Conservation (phyloP, 2,797 vertebrate genomes). For the Tiaroga cobitis region DNA sequence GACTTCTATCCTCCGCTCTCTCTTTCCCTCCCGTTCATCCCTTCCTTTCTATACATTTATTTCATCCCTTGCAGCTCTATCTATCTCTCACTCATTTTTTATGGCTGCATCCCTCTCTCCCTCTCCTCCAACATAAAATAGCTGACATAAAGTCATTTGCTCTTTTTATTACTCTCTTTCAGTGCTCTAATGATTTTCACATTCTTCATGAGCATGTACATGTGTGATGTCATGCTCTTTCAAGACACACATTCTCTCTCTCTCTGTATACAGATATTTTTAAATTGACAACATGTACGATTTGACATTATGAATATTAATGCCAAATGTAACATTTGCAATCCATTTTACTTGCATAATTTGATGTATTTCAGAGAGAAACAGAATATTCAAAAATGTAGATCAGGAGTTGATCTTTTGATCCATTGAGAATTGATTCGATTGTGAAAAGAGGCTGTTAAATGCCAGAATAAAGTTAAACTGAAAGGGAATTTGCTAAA, state of each 20-base stretch:
- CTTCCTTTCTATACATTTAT: slow-evolving; percentile 22
- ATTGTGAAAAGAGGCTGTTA: background rate
- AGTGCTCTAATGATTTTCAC: slow-evolving; percentile 44
- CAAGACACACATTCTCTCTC: slow-evolving; percentile 4
- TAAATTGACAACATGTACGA: background rate
- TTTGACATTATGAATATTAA: background rate
- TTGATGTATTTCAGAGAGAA: background rate
- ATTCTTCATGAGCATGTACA: slow-evolving; percentile 19
- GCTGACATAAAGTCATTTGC: slow-evolving; percentile 50
- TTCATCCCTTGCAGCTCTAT: slow-evolving; percentile 10
- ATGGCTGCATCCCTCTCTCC: slow-evolving; percentile 29
- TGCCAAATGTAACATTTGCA: slow-evolving; percentile 21
- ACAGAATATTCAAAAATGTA: background rate
- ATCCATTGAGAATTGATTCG: background rate
- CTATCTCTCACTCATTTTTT: slow-evolving; percentile 29
- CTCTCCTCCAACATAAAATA: slow-evolving; percentile 36
- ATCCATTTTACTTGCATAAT: slow-evolving; percentile 1
- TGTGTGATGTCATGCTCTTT: slow-evolving; percentile 35
- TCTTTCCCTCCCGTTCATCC: slow-evolving; percentile 16
- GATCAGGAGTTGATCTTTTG: background rate
- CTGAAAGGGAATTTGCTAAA: background rate
- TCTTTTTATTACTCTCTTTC: slow-evolving; percentile 37
- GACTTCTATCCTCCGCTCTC: slow-evolving; percentile 41
- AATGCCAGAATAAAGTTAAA: background rate
- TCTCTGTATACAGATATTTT: background rate